Base-by-base conservation (phyloP, 1,140 invertebrate species). In the Thaumetopoea pityocampa region DNA sequence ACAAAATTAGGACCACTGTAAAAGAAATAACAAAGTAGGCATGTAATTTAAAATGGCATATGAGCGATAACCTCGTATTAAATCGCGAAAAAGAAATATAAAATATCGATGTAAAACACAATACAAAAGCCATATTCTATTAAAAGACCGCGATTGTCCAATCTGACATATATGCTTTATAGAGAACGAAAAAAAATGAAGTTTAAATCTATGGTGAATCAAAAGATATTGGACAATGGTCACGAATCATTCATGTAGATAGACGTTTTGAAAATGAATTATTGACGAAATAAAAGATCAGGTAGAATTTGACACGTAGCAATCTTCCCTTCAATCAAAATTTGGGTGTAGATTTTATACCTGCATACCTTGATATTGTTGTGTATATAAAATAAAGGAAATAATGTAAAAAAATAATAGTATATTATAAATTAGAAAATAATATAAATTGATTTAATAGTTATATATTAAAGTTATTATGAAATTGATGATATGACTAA, bases 191-290 rank as follows among this genome's bases (percentile, higher is more conserved):
- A 68, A 77, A 70, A 67, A 43, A 50, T 53, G 51, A 51, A 51
- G 20, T 60, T 61, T 51, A 57, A 50, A 56, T 33, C 20, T n/a
- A n/a, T 38, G 50, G 42, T 57, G 68, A 71, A 80, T 80, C 80
- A 81, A 84, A 84, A 62, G 77, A 51, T 33, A 47, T 83, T 77
- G 79, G 79, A 84, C 79, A 84, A 84, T 81, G 79, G 77, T 84
- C 79, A 82, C 58, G 62, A 49, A 67, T 64, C 54, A 54, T 57
- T 64, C 49, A 54, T 53, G 38, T 37, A 35, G 45, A 59, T 45
- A 65, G 61, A 56, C 55, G 49, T 48, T 40, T 37, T 50, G 16
- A 20, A 52, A 35, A 55, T 55, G 70, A 66, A 62, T 56, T 56
- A 70, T 61, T 51, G 46, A 37, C 44, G 54, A 60, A 66, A 60